Evolutionary conservation across 37 sponge, comb jelly and placozoan genomes (phyloP), one percentile per base, ranked within the genome.

Genomic region (Beroe ovata): DNA sequence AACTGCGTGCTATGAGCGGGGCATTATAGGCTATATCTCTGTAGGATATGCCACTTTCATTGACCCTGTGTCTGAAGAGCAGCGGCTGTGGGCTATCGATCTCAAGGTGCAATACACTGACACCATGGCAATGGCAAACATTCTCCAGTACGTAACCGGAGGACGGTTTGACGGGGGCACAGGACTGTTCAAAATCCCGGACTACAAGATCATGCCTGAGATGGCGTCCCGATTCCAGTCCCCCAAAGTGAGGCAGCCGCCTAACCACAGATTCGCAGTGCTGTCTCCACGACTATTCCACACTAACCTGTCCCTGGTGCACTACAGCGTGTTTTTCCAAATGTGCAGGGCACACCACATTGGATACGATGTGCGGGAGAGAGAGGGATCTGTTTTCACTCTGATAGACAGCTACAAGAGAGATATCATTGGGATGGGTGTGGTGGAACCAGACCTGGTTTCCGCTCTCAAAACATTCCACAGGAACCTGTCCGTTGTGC

Each of bases 281-380:
- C 58, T 94, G 60, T 64, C 93, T 36, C 91, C 92, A 11, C 90
- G 89, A 0, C 92, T 97, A 33, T 60, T 64, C 60, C 96, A 97
- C 91, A 89, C 92, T 90, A 95, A 94, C 88, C 90, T 97, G 25
- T 66, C 93, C 20, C 38, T 95, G 8, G 61, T 95, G 21, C 94
- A 94, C 54, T 93, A 92, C 91, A 59, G 66, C 35, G 94, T 97
- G 20, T 94, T 97, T 92, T 95, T 97, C 88, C 95, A 94, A 88
- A 92, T 97, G 92, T 97, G 95, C 92, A 92, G 92, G 59, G 96
- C 96, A 60, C 95, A 97, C 60, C 91, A 89, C 60, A 95, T 97
- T 72, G 96, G 94, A 8, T 96, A 92, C 64, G 90, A 96, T 58
- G 33, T 90, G 21, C 89, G 94, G 92, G 94, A 92, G 36, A 92